Evolutionary conservation across 53 echinoderm and acorn worm species (phyloP).

Genomic region (Holothuria leucospilota): DNA sequence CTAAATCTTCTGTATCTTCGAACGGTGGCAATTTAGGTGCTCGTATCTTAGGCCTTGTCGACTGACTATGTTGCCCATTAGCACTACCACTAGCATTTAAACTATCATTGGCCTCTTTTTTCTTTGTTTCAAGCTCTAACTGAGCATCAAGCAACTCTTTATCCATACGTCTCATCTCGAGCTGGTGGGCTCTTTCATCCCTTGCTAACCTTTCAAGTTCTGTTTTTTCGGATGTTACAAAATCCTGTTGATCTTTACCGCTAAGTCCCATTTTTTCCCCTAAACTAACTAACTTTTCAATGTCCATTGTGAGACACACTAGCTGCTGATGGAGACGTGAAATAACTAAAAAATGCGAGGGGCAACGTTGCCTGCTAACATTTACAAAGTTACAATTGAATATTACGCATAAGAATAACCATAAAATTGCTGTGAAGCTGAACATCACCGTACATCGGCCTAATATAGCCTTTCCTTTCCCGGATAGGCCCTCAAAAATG

Average conservation of each 20-base stretch:
- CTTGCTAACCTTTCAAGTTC: slow-evolving; percentile 14
- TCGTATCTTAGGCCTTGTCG: not conserved
- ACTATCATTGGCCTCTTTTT: not conserved
- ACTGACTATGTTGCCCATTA: not conserved
- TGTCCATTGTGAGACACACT: not conserved
- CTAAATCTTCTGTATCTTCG: too few species aligned
- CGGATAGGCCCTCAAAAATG: too few species aligned
- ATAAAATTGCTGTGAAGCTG: too few species aligned
- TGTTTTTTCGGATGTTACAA: slow-evolving; percentile 20
- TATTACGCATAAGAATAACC: too few species aligned
- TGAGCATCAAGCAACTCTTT: slow-evolving; percentile 29
- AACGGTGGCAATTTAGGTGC: slow-evolving; percentile 68
- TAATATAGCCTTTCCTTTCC: too few species aligned
- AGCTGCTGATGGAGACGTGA: not conserved
- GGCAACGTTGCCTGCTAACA: not conserved
- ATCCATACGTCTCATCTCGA: slow-evolving; percentile 27
- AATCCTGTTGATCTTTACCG: slow-evolving; percentile 14
- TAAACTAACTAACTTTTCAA: not conserved
- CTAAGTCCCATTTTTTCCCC: slow-evolving; percentile 40
- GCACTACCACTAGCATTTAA: not conserved
- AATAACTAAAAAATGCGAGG: not conserved
- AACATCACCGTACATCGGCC: too few species aligned
- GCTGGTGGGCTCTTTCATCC: slow-evolving; percentile 44
- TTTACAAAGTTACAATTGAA: too few species aligned
- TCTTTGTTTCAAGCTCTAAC: not conserved